A percentile compares a stretch with the other conserved stretches of the same genome.
phyloP scores from a whole-genome alignment of 2,888 invertebrate genomes.

The Cephus pulcher region DNA sequence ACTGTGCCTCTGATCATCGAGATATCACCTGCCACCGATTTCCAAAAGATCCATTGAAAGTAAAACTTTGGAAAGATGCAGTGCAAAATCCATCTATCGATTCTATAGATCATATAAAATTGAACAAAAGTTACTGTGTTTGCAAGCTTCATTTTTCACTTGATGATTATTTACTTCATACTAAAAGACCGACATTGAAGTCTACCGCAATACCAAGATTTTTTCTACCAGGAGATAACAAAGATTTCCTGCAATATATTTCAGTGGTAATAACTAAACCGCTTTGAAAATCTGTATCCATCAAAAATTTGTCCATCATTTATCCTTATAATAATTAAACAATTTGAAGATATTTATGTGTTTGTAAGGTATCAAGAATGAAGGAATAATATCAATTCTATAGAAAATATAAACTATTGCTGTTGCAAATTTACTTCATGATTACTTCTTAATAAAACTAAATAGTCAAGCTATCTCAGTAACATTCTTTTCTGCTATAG shows the following conservation, averaged over 20 bases:
- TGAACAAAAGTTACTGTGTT: background rate
- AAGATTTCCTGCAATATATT: background rate
- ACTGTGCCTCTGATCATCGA: background rate
- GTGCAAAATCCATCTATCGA: background rate
- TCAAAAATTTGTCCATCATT: background rate
- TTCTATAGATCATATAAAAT: background rate
- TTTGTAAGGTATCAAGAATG: background rate
- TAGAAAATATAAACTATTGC: too few relatives aligned
- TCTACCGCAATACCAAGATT: background rate
- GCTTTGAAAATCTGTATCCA: background rate
- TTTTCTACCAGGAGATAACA: background rate
- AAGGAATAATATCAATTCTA: background rate
- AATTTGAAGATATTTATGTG: background rate
- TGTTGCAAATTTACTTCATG: background rate
- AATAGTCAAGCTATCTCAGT: background rate
- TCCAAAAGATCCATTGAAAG: constrained; percentile 2
- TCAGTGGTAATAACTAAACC: background rate
- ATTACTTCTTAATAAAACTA: background rate
- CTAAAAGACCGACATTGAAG: constrained; percentile 1
- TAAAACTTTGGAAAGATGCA: background rate
- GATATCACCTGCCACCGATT: constrained; percentile 2
- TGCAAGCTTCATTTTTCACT: background rate
- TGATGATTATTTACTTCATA: background rate
- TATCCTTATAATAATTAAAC: background rate
- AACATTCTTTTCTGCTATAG: background rate